Percentiles rank a stretch among this genome's conserved stretches.
Evolutionary conservation across 2,888 invertebrate genomes (phyloP).

Genomic region (Cryptophagus acutangulus): DNA sequence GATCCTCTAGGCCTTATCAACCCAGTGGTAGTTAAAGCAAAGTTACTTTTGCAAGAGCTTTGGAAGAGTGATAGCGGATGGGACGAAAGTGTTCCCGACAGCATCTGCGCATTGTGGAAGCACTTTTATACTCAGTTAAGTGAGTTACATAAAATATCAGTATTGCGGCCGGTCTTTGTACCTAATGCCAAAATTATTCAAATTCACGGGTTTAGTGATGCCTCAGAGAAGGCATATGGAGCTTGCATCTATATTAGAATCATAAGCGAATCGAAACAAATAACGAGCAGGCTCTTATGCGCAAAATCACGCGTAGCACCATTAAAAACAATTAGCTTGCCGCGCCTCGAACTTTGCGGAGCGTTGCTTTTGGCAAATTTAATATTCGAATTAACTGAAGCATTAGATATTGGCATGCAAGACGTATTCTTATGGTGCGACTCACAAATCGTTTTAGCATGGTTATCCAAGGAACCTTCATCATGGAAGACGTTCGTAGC

Average conservation of each 20-base stretch:
- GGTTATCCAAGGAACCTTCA: constrained; percentile 10
- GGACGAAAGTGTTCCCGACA: constrained; percentile 9
- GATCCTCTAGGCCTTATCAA: constrained; percentile 18
- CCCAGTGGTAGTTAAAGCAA: constrained; percentile 12
- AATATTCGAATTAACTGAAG: constrained; percentile 5
- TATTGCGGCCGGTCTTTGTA: constrained; percentile 8
- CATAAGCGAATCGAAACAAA: constrained; percentile 6
- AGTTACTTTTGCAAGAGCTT: constrained; percentile 16
- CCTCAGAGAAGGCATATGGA: constrained; percentile 20
- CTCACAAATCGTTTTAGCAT: constrained; percentile 22
- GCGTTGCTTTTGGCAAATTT: constrained; percentile 24
- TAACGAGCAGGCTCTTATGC: constrained; percentile 20
- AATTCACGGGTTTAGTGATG: constrained; percentile 26
- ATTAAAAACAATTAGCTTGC: constrained; percentile 25
- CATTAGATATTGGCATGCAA: constrained; percentile 7
- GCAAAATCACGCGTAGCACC: constrained; percentile 33
- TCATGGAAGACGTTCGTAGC: constrained; percentile 27
- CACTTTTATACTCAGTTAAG: not conserved
- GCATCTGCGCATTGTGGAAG: not conserved
- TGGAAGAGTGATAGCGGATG: constrained; percentile 15
- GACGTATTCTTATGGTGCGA: constrained; percentile 25
- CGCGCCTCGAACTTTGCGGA: constrained; percentile 30
- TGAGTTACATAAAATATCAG: not conserved
- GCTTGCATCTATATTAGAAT: constrained; percentile 18
- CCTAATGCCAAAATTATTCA: constrained; percentile 4